Evolutionary conservation across 2,888 invertebrate genomes (phyloP).

Genomic region (Plebejus argus): DNA sequence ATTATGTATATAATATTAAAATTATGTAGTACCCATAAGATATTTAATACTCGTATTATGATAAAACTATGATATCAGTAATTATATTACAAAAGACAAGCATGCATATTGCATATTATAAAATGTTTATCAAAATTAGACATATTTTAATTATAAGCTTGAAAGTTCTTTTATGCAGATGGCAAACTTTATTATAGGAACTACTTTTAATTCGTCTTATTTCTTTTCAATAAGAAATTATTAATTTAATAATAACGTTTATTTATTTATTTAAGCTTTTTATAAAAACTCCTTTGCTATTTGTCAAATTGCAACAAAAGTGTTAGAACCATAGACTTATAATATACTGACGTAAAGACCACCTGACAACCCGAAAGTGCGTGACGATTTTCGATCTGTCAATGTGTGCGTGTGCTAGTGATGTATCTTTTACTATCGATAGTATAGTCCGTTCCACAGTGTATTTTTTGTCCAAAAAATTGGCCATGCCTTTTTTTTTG

Average conservation of each 20-base stretch:
- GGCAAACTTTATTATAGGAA: background rate
- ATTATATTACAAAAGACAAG: background rate
- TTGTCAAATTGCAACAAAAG: background rate
- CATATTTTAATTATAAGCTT: background rate
- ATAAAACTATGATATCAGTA: background rate
- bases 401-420: no score
- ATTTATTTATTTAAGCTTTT: no score
- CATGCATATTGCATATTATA: background rate
- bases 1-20: background rate
- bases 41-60: background rate
- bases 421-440: no score
- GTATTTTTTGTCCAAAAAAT: no score
- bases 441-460: no score
- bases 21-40: background rate
- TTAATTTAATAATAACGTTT: no score
- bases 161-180: background rate
- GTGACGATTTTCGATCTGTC: no score
- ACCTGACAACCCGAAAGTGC: no score
- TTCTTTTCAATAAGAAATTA: background rate
- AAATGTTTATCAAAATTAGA: background rate
- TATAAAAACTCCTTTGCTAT: background rate
- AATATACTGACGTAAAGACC: no score
- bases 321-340: background rate
- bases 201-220: background rate
- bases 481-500: no score